A percentile compares a stretch with the other conserved stretches of the same genome.
Evolutionary conservation across 2,888 invertebrate species (phyloP).

Genomic region (Fragum fragum): DNA sequence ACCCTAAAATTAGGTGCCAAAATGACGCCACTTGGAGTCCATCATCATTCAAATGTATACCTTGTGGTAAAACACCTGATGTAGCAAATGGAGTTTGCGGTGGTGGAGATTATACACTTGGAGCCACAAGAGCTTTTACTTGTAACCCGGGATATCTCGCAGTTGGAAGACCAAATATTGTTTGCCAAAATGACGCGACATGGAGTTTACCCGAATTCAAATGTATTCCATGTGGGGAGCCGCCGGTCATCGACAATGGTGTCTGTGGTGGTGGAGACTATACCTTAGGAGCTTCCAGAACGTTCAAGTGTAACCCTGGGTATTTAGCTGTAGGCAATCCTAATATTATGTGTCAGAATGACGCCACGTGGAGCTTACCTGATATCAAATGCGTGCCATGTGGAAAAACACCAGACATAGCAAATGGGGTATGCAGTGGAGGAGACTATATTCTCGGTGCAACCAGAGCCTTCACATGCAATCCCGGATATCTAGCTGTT

Average conservation of each 20-base stretch:
- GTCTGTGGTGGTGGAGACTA: constrained; percentile 38
- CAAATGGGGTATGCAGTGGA: constrained; percentile 37
- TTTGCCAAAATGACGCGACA: constrained; percentile 30
- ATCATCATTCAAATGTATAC: constrained; percentile 37
- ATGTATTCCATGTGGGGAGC: constrained; percentile 51
- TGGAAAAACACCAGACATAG: constrained; percentile 31
- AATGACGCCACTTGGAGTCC: constrained; percentile 31
- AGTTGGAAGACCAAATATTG: constrained; percentile 44
- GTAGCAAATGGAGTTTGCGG: constrained; percentile 37
- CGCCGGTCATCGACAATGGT: constrained; percentile 44
- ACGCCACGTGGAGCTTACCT: constrained; percentile 26
- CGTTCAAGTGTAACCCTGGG: constrained; percentile 43
- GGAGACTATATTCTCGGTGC: constrained; percentile 40
- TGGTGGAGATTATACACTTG: constrained; percentile 36
- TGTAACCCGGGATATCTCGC: constrained; percentile 46
- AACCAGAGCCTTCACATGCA: constrained; percentile 29
- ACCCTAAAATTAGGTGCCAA: constrained; percentile 35
- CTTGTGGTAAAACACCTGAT: constrained; percentile 37
- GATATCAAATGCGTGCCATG: constrained; percentile 50
- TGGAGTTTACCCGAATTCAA: constrained; percentile 41
- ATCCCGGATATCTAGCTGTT: constrained; percentile 43
- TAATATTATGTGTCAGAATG: constrained; percentile 35
- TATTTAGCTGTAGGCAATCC: constrained; percentile 48
- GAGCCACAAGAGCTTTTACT: constrained; percentile 20
- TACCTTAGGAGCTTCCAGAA: constrained; percentile 42